Base-by-base conservation (phyloP, 1,140 invertebrate genomes). In the Scaptomyza hsui region DNA sequence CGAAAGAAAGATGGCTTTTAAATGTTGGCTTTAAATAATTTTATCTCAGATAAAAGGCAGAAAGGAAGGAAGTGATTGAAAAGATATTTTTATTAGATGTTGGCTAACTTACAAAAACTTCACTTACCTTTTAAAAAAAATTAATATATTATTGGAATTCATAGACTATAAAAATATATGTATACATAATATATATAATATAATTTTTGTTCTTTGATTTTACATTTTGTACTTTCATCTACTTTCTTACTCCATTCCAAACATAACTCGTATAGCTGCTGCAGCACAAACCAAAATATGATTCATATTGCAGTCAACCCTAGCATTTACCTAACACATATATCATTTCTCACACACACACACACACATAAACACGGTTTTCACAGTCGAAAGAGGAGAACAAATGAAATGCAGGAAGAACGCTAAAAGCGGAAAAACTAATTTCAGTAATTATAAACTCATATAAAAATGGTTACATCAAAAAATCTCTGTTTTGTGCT, bases 361-460 rank as follows among this genome's bases (percentile, higher is more conserved):
- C 19, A 47, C 16, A 16, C 6, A 21, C 35, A 39, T 12, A 53
- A 6, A 26, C 19, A 35, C 16, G 16, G 12, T 12, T 12, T 7
- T 29, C 21, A 59, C 42, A 18, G 15, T 32, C 19, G 19, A 15
- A 53, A 37, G 35, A 4, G 37, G 42, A 0, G 3, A 32, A 7
- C 21, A 63, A 45, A 49, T 35, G 15, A 15, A 49, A 47, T 24
- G 0, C 7, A 53, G 13, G 29, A 26, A 19, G 57, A n/a, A 15
- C 41, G 6, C 7, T 10, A 35, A 44, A 72, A 61, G 51, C 71
- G 70, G 75, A 75, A 78, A 75, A 72, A 74, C 86, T 79, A 89
- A 89, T 86, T 90, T 90, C 69, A 53, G 81, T 90, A 90, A 90
- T 90, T 90, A 90, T 88, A 90, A 90, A 89, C 78, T 89, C 85